Percentiles rank a stretch among this genome's conserved stretches.
Conservation (phyloP, 1,140 invertebrate genomes). For the Callitettix versicolor region DNA sequence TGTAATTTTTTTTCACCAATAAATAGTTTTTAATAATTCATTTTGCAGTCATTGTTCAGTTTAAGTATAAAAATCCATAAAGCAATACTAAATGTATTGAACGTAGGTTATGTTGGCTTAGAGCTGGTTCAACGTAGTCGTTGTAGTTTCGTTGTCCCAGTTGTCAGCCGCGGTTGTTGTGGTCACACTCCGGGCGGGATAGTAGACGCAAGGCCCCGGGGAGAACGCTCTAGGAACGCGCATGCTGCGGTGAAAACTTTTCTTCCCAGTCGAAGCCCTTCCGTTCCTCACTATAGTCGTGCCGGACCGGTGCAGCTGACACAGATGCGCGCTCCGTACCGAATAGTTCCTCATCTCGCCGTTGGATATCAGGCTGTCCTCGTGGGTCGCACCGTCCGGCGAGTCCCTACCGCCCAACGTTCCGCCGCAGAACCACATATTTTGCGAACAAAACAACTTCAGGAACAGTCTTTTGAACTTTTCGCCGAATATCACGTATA, state of each 20-base stretch:
- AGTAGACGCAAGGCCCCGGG: constrained; percentile 55
- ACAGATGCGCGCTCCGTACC: constrained; percentile 26
- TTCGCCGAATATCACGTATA: constrained; percentile 93
- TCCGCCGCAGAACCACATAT: constrained; percentile 38
- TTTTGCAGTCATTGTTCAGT: too few species aligned
- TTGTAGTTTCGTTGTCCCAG: constrained; percentile 11
- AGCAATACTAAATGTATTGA: neutral
- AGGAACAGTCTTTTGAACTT: constrained; percentile 89
- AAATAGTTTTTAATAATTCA: too few species aligned
- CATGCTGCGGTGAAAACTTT: constrained; percentile 27
- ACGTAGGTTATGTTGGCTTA: neutral
- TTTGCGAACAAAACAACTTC: constrained; percentile 68
- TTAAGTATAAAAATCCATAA: too few species aligned
- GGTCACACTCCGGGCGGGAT: constrained; percentile 33
- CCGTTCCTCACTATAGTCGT: constrained; percentile 43
- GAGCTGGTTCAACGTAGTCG: constrained; percentile 18
- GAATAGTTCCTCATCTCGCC: constrained; percentile 42
- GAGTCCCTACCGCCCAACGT: constrained; percentile 44
- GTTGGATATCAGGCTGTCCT: constrained; percentile 65
- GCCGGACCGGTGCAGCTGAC: constrained; percentile 45
- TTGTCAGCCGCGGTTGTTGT: neutral
- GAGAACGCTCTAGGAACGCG: constrained; percentile 36
- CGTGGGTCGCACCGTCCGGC: constrained; percentile 58
- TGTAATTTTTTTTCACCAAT: too few species aligned
- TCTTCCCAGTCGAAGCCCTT: constrained; percentile 30